These are phyloP conservation scores for Coptodon rendalli DNA, from an alignment of 2,113 vertebrate genomes.

Conservation along the genomic window DNA sequence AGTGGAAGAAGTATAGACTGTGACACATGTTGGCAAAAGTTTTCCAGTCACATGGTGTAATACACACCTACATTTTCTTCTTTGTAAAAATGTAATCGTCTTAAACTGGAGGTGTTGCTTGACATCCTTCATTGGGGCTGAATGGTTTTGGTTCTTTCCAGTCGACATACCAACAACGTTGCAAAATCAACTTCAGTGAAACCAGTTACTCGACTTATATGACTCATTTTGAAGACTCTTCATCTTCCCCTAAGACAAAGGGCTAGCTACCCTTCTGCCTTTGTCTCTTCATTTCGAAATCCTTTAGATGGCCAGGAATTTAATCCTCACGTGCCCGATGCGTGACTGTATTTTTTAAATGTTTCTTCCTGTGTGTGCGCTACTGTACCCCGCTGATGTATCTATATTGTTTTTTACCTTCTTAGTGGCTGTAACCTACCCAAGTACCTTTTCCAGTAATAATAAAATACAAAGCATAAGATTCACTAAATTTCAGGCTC, in stretches of 20 bases:
- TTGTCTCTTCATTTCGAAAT: background rate
- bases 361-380: background rate
- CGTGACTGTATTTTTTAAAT: background rate
- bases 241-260: background rate
- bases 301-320: accelerated
- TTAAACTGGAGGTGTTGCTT: background rate
- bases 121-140: background rate
- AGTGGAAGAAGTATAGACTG: background rate
- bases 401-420: background rate
- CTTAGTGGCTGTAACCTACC: background rate
- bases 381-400: accelerated
- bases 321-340: background rate
- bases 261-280: background rate
- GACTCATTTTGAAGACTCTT: background rate
- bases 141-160: background rate
- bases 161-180: background rate
- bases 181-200: background rate
- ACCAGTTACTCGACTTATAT: background rate
- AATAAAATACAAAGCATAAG: background rate
- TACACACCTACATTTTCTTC: background rate
- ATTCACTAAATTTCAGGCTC: background rate
- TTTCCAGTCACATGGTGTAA: accelerated
- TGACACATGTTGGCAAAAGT: background rate
- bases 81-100: background rate
- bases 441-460: background rate